A percentile compares a stretch with the other conserved stretches of the same genome.
phyloP scores from a whole-genome alignment of 2,113 vertebrate genomes.

The Pseudorasbora parva region DNA sequence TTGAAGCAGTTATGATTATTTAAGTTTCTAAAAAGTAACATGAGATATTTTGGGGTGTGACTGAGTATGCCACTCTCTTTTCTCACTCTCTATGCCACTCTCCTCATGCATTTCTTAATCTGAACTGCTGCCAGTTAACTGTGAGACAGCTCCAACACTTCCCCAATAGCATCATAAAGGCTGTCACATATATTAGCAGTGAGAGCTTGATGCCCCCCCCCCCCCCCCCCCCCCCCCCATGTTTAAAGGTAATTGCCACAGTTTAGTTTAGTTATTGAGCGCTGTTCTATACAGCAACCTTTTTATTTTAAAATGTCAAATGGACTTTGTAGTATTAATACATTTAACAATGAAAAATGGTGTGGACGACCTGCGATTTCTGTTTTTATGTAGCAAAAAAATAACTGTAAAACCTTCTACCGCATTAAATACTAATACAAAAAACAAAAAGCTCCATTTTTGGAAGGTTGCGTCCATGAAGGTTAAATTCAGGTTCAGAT shows the following conservation, averaged over 20 bases:
- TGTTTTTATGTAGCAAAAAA: neutral
- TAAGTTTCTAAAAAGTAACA: no score
- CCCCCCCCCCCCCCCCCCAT: conserved; percentile 14
- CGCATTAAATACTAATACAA: neutral
- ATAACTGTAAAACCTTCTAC: neutral
- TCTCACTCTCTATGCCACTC: neutral
- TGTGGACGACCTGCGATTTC: neutral
- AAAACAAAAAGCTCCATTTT: neutral
- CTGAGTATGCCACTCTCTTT: neutral
- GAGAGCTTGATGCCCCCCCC: conserved; percentile 43
- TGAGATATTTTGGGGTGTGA: no score
- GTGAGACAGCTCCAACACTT: conserved; percentile 40
- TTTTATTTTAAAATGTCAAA: conserved; percentile 31
- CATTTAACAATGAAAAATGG: neutral
- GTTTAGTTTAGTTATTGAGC: conserved; percentile 18
- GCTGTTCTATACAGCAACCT: neutral
- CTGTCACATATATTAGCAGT: conserved; percentile 39
- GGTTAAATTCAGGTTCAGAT: conserved; percentile 42
- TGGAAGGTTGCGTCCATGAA: conserved; percentile 25
- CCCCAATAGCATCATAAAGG: conserved; percentile 22
- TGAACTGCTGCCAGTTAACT: conserved; percentile 13
- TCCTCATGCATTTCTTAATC: neutral
- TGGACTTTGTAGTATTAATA: neutral
- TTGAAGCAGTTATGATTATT: no score
- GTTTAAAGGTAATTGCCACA: conserved; percentile 37